These are phyloP conservation scores for Acrobasis suavella DNA, from an alignment of 2,888 invertebrate species.

Conservation along the genomic window DNA sequence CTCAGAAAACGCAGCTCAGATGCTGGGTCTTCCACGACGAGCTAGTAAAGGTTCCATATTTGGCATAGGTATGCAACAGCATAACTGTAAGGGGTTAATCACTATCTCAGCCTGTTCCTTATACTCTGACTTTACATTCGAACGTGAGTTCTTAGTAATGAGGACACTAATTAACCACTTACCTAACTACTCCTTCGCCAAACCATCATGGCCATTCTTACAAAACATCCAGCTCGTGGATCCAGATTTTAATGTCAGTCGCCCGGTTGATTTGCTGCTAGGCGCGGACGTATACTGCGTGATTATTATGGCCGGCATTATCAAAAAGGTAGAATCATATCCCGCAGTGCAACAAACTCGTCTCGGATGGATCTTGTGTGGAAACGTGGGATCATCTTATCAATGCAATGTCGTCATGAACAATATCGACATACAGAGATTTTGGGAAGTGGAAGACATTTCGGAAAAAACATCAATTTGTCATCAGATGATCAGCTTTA, in stretches of 20 bases:
- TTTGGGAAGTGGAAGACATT: neutral
- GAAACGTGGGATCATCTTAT: too few species aligned
- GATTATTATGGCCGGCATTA: neutral
- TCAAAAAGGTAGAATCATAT: neutral
- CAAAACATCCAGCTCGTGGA: conserved; percentile 2
- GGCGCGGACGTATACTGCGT: conserved; percentile 7
- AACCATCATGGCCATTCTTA: neutral
- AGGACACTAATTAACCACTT: too few species aligned
- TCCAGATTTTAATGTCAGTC: conserved; percentile 1
- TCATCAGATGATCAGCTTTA: neutral
- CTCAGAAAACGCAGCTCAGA: too few species aligned
- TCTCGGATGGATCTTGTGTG: too few species aligned
- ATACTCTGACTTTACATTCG: too few species aligned
- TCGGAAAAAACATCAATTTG: neutral
- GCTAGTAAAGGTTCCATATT: too few species aligned
- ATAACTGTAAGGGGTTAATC: too few species aligned
- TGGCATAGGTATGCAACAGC: too few species aligned
- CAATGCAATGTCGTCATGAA: conserved; percentile 4
- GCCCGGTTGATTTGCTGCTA: neutral
- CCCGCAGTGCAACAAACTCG: too few species aligned
- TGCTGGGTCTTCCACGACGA: too few species aligned
- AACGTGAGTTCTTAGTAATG: too few species aligned
- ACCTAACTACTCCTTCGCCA: neutral
- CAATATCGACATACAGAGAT: neutral
- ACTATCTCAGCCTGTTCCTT: too few species aligned